Base-by-base conservation (phyloP, 2,797 vertebrate species). In the Pogonophryne albipinna region DNA sequence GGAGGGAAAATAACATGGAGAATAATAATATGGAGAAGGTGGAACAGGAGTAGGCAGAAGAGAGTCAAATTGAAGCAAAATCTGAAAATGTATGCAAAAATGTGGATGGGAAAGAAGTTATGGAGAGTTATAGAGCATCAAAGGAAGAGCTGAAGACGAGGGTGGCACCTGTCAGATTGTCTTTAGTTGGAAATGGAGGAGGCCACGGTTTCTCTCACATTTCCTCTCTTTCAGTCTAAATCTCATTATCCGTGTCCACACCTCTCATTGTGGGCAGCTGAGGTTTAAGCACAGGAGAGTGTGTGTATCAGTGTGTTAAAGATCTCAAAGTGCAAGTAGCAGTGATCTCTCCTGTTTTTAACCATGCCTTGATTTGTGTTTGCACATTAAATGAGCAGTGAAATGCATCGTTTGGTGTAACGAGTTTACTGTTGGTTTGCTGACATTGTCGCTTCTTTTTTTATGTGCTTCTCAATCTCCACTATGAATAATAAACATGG, bases 221-320 rank as follows among this genome's bases (percentile, higher is more conserved):
- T 71, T 74, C 52, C 45, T 57, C 20, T 31, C 61, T 60, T 46
- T 78, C 55, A 72, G 23, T 83, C 55, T 72, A 73, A 81, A 79
- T 78, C 78, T 87, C 59, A 80, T 88, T 76, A 85, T 62, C 50
- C 11, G 50, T 81, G 74, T 78, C 65, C 63, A 52, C 64, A 74
- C 67, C 23, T 73, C 42, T 55, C 52, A 23, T 45, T 69, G 78
- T 70, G 34, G 64, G 56, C 51, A 72, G 64, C 71, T 20, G 42
- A 55, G 20, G 57, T 73, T 80, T 70, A 72, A 58, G 42, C 46
- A 71, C 79, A 67, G 56, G 66, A 57, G 66, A 57, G 13, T 71
- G 71, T 78, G 4, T 44, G 41, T 19, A 16, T 61, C 23, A 53
- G n/a, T 20, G 27, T 31, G n/a, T 75, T 62, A n/a, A 42, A 72